Conservation (phyloP, 2,113 vertebrate genomes). For the Eulemur macaco region DNA sequence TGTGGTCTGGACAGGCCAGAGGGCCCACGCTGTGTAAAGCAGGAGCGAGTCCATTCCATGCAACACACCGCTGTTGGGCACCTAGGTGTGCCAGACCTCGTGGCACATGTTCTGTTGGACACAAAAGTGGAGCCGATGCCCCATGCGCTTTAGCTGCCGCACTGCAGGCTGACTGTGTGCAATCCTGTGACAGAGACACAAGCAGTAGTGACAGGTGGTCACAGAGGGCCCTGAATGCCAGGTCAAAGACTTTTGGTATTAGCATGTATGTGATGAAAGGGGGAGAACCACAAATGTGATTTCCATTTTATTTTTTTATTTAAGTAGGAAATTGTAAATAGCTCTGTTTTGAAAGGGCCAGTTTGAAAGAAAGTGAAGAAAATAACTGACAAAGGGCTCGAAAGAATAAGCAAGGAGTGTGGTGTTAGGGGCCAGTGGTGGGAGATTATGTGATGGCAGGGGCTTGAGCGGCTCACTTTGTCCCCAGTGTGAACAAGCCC, state of each 20-base stretch:
- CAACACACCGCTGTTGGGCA: not conserved
- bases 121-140: not conserved
- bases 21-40: not conserved
- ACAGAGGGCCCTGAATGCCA: not conserved
- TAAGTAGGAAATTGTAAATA: not conserved
- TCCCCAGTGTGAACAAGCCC: not conserved
- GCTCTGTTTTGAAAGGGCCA: not conserved
- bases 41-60: not conserved
- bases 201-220: not conserved
- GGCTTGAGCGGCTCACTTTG: not conserved
- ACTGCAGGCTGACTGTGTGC: not conserved
- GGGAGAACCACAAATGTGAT: not conserved
- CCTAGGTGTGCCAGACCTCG: not conserved
- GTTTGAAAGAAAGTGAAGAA: not conserved
- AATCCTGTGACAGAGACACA: not conserved
- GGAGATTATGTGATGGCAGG: too few relatives aligned
- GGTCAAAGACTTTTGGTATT: not conserved
- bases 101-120: not conserved
- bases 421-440: not conserved
- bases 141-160: not conserved
- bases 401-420: not conserved
- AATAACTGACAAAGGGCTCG: not conserved
- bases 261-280: not conserved
- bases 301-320: not conserved
- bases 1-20: not conserved